Percentiles rank a stretch among this genome's conserved stretches.
phyloP scores from a whole-genome alignment of 1,140 invertebrate species.

The Papilio aristodemus region DNA sequence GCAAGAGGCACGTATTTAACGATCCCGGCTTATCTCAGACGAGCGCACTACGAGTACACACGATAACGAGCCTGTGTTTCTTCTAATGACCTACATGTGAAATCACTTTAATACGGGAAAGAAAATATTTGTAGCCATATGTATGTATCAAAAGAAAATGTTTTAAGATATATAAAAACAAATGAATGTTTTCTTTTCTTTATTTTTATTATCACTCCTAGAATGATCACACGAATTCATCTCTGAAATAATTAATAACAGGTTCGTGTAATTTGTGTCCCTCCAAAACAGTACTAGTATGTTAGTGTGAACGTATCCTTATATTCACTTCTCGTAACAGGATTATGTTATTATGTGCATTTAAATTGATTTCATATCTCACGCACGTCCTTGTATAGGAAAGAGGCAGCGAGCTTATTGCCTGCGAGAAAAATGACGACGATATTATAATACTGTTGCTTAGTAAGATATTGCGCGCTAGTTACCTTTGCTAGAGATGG shows the following conservation, averaged over 20 bases:
- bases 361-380: neutral
- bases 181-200: no score
- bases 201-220: no score
- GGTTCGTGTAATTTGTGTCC: no score
- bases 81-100: constrained; percentile 18
- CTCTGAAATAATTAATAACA: no score
- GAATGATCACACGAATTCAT: no score
- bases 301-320: no score
- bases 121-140: neutral
- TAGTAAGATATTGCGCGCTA: constrained; percentile 12
- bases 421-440: constrained; percentile 8
- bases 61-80: constrained; percentile 21
- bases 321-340: neutral
- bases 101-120: constrained; percentile 10
- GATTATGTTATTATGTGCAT: neutral
- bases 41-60: constrained; percentile 19
- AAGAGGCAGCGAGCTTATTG: neutral
- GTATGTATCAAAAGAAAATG: no score
- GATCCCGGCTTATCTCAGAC: constrained; percentile 17
- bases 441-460: neutral
- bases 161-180: no score
- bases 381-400: neutral
- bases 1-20: constrained; percentile 19
- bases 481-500: constrained; percentile 9
- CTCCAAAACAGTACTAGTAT: no score